Conservation (phyloP, 2,888 invertebrate species). For the Criorhina ranunculi region DNA sequence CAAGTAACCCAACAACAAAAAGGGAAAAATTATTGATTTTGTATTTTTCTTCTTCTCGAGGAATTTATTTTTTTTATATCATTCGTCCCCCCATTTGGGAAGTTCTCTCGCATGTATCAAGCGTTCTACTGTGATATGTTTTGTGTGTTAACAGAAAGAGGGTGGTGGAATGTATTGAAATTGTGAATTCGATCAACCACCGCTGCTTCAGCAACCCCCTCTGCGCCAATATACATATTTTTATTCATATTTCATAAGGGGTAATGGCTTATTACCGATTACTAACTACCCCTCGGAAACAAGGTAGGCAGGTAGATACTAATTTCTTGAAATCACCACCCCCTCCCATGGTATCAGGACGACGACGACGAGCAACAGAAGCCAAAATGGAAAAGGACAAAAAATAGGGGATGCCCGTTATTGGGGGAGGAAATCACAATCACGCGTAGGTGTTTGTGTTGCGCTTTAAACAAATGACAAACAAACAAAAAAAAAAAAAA, state of each 20-base stretch:
- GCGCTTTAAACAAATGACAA: slow-evolving; percentile 72
- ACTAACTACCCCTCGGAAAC: slow-evolving; percentile 76
- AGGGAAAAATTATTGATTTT: slow-evolving; percentile 74
- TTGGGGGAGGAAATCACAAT: slow-evolving; percentile 64
- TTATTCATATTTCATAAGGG: slow-evolving; percentile 77
- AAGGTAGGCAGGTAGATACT: slow-evolving; percentile 77
- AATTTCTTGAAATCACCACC: slow-evolving; percentile 74
- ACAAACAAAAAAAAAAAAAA: slow-evolving; percentile 33
- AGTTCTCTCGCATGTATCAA: slow-evolving; percentile 66
- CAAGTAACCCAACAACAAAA: slow-evolving; percentile 21
- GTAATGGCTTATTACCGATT: slow-evolving; percentile 77
- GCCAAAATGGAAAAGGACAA: slow-evolving; percentile 66
- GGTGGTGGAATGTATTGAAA: slow-evolving; percentile 71
- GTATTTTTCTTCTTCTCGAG: slow-evolving; percentile 71
- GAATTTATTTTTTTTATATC: slow-evolving; percentile 49
- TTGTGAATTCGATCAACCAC: slow-evolving; percentile 73
- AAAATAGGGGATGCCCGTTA: slow-evolving; percentile 71
- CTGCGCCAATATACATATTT: slow-evolving; percentile 72
- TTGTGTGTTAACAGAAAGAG: slow-evolving; percentile 36
- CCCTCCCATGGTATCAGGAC: slow-evolving; percentile 43
- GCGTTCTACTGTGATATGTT: slow-evolving; percentile 64
- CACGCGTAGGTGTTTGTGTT: slow-evolving; percentile 75
- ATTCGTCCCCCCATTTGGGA: slow-evolving; percentile 55
- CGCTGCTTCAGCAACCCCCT: slow-evolving; percentile 21
- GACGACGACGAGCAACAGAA: slow-evolving; percentile 69